These are phyloP conservation scores for Fissipunctia ypsillon DNA, from an alignment of 2,888 invertebrate genomes.

Conservation along the genomic window DNA sequence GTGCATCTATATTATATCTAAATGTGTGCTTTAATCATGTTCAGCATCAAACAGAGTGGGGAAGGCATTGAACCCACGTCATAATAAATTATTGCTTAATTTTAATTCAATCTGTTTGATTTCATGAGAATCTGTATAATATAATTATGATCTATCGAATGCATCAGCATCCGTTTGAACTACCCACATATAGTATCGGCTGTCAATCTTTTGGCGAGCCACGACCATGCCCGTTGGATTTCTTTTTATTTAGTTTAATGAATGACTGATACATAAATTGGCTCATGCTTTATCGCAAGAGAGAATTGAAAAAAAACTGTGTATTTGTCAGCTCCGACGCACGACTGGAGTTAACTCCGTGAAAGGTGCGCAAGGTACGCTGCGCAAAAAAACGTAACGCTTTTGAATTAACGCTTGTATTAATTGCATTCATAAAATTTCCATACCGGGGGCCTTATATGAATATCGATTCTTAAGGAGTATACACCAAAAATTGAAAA, in stretches of 20 bases:
- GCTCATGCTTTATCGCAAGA: neutral
- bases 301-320: neutral
- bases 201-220: neutral
- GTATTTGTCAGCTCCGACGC: no score
- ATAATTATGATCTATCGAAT: constrained; percentile 38
- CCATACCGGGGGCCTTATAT: no score
- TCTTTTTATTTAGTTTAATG: neutral
- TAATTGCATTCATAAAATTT: no score
- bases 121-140: constrained; percentile 42
- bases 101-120: constrained; percentile 22
- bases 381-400: no score
- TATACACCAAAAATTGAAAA: no score
- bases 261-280: neutral
- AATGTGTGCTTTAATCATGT: constrained; percentile 30
- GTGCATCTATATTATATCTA: constrained; percentile 47
- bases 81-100: constrained; percentile 45
- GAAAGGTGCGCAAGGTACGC: no score
- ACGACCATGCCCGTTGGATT: neutral
- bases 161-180: constrained; percentile 10
- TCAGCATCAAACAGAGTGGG: constrained; percentile 43
- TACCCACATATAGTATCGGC: constrained; percentile 16
- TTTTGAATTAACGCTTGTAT: no score
- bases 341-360: no score
- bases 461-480: no score
- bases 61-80: constrained; percentile 61